These are phyloP conservation scores for Hirundichthys speculiger DNA, from an alignment of 2,113 vertebrate genomes.

Conservation along the genomic window DNA sequence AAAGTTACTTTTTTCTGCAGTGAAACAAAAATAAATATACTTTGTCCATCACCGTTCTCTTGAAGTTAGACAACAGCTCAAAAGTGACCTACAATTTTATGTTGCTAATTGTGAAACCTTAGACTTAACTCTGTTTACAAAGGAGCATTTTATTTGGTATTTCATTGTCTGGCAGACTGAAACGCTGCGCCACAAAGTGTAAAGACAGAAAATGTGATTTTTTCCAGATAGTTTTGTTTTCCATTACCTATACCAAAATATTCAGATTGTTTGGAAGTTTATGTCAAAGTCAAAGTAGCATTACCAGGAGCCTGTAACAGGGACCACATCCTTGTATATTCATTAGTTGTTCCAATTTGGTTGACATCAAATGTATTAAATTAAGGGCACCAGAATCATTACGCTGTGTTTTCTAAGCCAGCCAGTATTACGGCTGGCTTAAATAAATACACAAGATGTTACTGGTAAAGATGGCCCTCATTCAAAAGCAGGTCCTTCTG, in stretches of 20 bases:
- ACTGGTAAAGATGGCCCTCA: constrained; percentile 53
- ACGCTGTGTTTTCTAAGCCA: not conserved
- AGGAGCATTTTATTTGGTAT: not conserved
- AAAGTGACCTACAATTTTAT: not conserved
- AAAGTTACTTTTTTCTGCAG: not conserved
- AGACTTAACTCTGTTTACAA: not conserved
- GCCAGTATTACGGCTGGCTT: not conserved
- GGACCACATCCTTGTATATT: constrained; percentile 47
- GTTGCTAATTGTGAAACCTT: not conserved
- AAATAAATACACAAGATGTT: constrained; percentile 9
- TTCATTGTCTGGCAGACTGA: constrained; percentile 69
- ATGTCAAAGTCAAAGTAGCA: constrained; percentile 63
- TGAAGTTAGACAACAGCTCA: not conserved
- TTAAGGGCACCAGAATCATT: not conserved
- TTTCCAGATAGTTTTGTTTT: constrained; percentile 56
- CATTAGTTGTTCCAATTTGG: constrained; percentile 1
- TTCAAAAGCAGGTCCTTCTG: constrained; percentile 69
- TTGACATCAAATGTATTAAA: constrained; percentile 10
- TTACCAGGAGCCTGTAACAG: constrained; percentile 71
- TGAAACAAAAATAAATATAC: not conserved
- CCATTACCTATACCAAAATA: constrained; percentile 58
- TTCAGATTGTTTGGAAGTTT: constrained; percentile 63
- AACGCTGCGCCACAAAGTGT: constrained; percentile 55
- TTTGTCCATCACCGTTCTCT: not conserved
- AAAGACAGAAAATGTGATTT: constrained; percentile 51